phyloP scores from a whole-genome alignment of 1,140 invertebrate species.

The Zaprionus kolodkinae region DNA sequence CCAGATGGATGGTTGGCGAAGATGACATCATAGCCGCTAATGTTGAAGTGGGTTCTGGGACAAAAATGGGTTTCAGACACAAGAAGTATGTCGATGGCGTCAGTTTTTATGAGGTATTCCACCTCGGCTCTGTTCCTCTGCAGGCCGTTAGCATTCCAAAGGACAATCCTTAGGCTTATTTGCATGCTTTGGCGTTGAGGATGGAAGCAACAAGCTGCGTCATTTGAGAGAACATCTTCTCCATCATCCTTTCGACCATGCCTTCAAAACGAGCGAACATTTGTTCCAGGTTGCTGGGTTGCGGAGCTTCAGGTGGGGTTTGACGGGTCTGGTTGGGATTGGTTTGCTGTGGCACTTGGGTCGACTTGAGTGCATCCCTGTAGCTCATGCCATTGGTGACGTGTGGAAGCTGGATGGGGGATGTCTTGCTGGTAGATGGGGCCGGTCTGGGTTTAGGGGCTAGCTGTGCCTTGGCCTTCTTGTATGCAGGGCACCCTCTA shows the following conservation, averaged over 20 bases:
- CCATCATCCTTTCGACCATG: too few species aligned
- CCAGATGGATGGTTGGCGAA: background rate
- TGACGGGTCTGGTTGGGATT: too few species aligned
- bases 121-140: constrained; percentile 19
- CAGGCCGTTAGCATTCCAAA: constrained; percentile 28
- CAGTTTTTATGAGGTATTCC: constrained; percentile 7
- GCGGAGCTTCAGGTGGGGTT: too few species aligned
- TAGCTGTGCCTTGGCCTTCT: too few species aligned
- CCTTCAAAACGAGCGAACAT: too few species aligned
- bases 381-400: background rate
- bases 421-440: constrained; percentile 4
- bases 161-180: background rate
- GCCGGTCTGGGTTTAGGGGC: background rate
- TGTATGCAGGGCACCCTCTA: too few species aligned
- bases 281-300: too few species aligned
- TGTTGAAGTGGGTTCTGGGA: background rate
- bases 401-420: background rate
- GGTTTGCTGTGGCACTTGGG: background rate
- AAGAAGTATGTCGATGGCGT: background rate
- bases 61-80: background rate
- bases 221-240: too few species aligned
- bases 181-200: constrained; percentile 10
- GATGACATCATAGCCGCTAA: background rate
- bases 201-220: too few species aligned
- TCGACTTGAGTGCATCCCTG: background rate